Base-by-base conservation (phyloP, 2,797 vertebrate genomes). In the Falco peregrinus region DNA sequence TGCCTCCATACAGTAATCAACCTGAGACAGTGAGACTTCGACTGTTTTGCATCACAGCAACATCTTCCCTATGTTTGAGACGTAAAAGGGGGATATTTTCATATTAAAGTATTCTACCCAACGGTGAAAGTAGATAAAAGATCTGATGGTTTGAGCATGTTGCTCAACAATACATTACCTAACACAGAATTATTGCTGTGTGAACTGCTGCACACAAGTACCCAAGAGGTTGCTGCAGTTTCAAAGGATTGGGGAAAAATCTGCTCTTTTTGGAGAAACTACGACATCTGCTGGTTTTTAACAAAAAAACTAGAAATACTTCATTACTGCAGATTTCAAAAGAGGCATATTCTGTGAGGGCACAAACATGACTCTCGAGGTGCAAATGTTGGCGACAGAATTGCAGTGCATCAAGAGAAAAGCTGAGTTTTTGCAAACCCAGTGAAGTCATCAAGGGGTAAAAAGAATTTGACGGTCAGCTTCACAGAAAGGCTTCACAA, bases 201-300 rank as follows among this genome's bases (percentile, higher is more conserved):
- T 33, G 45, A 71, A 75, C 37, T 17, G 20, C 53, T 45, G 22
- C 24, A 6, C 48, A 53, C 39, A 91, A 85, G 87, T 51, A 68
- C 33, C 57, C 6, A 24, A 53, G 43, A 41, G 70, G 24, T 11
- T 75, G 21, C 88, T 57, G 80, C 82, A 16, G 37, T 79, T 93
- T 87, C 20, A 9, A 7, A 54, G 53, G 53, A 5, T 1, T 22
- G 13, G 17, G 4, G 11, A 50, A 28, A 29, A 69, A 18, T 4
- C 11, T 9, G 31, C 28, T 91, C 86, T 97, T 97, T 91, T 78
- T 97, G 83, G 91, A 59, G 92, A 95, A 98, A 97, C 77, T 90
- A 87, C 93, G 97, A 97, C 97, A 97, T 87, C 97, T 98, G 90
- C 93, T 98, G 97, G 97, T 53, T 91, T 71, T 75, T 19, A 51